These are phyloP conservation scores for Leucophora obtusa DNA, from an alignment of 2,888 invertebrate species.

Conservation along the genomic window DNA sequence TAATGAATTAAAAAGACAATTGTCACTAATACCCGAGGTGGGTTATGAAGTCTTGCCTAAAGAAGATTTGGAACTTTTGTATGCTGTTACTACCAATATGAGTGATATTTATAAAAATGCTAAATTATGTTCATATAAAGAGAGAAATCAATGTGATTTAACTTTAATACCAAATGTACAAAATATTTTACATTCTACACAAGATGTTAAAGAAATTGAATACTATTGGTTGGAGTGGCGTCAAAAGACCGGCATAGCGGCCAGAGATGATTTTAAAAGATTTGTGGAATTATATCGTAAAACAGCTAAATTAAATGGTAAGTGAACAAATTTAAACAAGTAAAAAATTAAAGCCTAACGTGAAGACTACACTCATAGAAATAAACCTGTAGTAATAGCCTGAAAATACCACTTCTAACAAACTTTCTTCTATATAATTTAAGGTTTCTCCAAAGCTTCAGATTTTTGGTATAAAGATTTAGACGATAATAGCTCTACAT, in stretches of 20 bases:
- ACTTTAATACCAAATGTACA: constrained; percentile 83
- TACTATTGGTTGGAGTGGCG: constrained; percentile 77
- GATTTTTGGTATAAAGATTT: constrained; percentile 86
- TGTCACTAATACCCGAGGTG: constrained; percentile 84
- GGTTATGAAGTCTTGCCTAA: constrained; percentile 86
- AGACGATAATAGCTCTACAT: constrained; percentile 77
- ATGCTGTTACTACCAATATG: constrained; percentile 85
- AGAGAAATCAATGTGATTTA: constrained; percentile 83
- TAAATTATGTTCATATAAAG: constrained; percentile 85
- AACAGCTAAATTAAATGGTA: constrained; percentile 73
- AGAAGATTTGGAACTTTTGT: constrained; percentile 81
- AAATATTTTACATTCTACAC: constrained; percentile 70
- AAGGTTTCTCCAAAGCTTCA: constrained; percentile 77
- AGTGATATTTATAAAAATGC: constrained; percentile 86
- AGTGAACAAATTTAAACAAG: not conserved
- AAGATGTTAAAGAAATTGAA: constrained; percentile 72
- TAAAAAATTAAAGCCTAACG: too few relatives aligned
- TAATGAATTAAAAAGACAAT: constrained; percentile 84
- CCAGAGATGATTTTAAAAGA: constrained; percentile 68
- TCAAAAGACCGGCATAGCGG: constrained; percentile 69
- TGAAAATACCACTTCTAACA: not conserved
- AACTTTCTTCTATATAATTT: constrained; percentile 1
- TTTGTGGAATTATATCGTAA: constrained; percentile 75
- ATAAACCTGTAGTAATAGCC: not conserved
- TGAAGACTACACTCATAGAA: too few relatives aligned